phyloP scores from a whole-genome alignment of 1,140 invertebrate species.

The Ruditapes philippinarum region DNA sequence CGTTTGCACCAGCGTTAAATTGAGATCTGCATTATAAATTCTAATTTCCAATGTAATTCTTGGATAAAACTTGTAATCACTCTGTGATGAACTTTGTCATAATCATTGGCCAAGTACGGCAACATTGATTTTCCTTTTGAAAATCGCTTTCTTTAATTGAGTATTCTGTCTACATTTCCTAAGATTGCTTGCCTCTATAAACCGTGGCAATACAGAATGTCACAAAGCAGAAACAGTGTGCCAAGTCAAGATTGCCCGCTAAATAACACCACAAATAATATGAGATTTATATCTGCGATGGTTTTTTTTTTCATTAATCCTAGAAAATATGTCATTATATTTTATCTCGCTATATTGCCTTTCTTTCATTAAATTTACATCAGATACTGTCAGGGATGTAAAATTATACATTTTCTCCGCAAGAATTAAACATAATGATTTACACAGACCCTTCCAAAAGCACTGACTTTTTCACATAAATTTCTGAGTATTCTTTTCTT shows the following conservation, averaged over 20 bases:
- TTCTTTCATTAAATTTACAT: constrained; percentile 23
- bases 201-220: neutral
- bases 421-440: neutral
- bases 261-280: neutral
- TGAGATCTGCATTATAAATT: neutral
- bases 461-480: too few species aligned
- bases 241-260: neutral
- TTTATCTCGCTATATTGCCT: neutral
- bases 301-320: constrained; percentile 9
- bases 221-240: neutral
- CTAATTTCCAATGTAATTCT: neutral
- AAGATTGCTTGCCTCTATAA: neutral
- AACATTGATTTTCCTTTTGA: constrained; percentile 36
- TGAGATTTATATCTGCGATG: neutral
- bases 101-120: neutral
- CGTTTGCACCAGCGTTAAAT: too few species aligned
- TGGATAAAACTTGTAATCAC: neutral
- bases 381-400: neutral
- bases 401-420: neutral
- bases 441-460: too few species aligned
- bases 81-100: neutral
- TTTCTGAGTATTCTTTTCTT: too few species aligned
- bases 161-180: neutral
- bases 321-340: constrained; percentile 6
- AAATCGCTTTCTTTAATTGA: constrained; percentile 4